Base-by-base conservation (phyloP, 2,888 invertebrate genomes). In the Pedicia rivosa region DNA sequence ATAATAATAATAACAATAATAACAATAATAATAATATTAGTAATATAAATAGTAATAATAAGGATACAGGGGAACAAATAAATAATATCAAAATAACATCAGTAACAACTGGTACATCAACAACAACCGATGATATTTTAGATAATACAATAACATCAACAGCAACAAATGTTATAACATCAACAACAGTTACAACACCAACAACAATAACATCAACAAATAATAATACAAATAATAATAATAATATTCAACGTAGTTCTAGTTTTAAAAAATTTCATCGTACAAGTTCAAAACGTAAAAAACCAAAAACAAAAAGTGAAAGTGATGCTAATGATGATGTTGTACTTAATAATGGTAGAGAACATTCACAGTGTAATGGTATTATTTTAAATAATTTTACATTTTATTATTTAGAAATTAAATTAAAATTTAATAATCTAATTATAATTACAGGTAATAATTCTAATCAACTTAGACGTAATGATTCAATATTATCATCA, bases 331-430 rank as follows among this genome's bases (percentile, higher is more conserved):
- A 25, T 16, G 52, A 51, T 24, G 66, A 72, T n/a, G 63, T 73
- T 4, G 63, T 69, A 16, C 56, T 78, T 14, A 78, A 78, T 47
- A 79, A 79, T 51, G 78, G 78, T 30, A 66, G 77, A 33, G 79
- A 81, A 50, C 80, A 78, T 50, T 71, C 76, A 13, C 77, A 75
- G 49, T 79, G 79, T 50, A 81, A 80, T 51, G 75, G 75, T 70
- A 57, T 59, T 13, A 8, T 8, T 5, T 20, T 6, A 6, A 56
- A 46, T 12, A 39, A 28, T 37, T 37, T 22, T 26, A 36, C 9
- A 17, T 24, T 24, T 40, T 22, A 16, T 3, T 15, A n/a, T 5
- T 3, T 16, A 9, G 8, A 7, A 17, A 7, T n/a, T 5, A 4
- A 10, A 7, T 17, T 24, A 12, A 17, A 20, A 25, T 31, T 25